phyloP scores from a whole-genome alignment of 2,888 invertebrate genomes.

The Phragmatobia fuliginosa region DNA sequence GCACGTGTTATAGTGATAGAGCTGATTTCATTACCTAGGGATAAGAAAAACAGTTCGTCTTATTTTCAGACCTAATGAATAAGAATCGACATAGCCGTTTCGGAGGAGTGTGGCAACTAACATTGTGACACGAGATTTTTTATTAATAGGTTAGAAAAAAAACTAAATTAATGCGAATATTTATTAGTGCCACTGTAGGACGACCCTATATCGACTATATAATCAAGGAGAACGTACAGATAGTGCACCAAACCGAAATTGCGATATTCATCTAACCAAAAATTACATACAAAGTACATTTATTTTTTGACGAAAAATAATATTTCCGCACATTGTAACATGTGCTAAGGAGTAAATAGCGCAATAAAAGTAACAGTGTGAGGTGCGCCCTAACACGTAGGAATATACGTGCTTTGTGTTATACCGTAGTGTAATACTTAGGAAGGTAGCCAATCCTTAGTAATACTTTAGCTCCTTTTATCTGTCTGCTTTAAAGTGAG shows the following conservation, averaged over 20 bases:
- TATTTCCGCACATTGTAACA: constrained; percentile 53
- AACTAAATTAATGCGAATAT: too few relatives aligned
- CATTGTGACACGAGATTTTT: too few relatives aligned
- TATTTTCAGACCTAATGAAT: too few relatives aligned
- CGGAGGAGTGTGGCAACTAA: too few relatives aligned
- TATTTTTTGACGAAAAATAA: constrained; percentile 27
- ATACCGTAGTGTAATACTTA: constrained; percentile 43
- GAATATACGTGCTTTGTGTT: constrained; percentile 26
- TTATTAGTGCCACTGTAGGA: background rate
- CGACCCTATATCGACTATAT: background rate
- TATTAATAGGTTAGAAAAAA: too few relatives aligned
- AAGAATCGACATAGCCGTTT: too few relatives aligned
- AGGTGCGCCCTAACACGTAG: constrained; percentile 53
- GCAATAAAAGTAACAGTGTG: constrained; percentile 62
- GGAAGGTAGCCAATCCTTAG: too few relatives aligned
- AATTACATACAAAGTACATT: background rate
- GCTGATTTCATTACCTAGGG: too few relatives aligned
- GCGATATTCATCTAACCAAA: background rate
- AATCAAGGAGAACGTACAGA: background rate
- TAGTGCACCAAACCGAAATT: background rate
- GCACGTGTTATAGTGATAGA: too few relatives aligned
- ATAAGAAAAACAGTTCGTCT: too few relatives aligned
- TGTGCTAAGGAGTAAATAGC: constrained; percentile 61
- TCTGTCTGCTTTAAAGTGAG: too few relatives aligned
- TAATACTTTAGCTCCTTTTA: too few relatives aligned